Evolutionary conservation across 2,888 invertebrate species (phyloP).

Genomic region (Oxycera nigricornis): DNA sequence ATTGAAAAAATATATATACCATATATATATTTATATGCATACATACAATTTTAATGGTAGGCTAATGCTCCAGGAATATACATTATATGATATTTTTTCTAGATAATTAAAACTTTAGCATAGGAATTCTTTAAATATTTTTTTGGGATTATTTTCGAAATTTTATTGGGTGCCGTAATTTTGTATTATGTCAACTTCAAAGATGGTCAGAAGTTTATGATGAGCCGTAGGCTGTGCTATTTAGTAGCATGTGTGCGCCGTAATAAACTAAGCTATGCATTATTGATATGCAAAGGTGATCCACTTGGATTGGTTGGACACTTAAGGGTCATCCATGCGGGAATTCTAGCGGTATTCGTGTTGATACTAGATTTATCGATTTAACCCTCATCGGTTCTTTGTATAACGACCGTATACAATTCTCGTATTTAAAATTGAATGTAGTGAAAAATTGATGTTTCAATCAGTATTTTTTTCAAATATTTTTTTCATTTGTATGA

Average conservation of each 20-base stretch:
- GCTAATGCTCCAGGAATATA: conserved; percentile 17
- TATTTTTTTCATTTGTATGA: no score
- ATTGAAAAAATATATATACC: conserved; percentile 16
- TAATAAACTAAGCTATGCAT: not conserved
- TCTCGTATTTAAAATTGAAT: no score
- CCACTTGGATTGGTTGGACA: no score
- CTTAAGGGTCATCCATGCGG: no score
- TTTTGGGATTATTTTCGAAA: conserved; percentile 8
- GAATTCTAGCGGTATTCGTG: no score
- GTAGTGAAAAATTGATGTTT: no score
- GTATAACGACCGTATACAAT: no score
- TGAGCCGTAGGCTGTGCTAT: not conserved
- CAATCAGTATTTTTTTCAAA: no score
- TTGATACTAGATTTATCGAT: no score
- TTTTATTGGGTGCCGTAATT: conserved; percentile 15
- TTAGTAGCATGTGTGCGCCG: not conserved
- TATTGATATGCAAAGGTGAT: no score
- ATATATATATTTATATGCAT: no score
- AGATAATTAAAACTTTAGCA: not conserved
- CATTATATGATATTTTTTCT: not conserved
- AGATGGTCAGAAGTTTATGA: not conserved
- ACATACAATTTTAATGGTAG: conserved; percentile 16
- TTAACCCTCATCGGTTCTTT: no score
- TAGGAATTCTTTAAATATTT: conserved; percentile 1
- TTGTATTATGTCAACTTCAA: conserved; percentile 13